Base-by-base conservation (phyloP, 2,888 invertebrate species). In the Nomada ferruginata region DNA sequence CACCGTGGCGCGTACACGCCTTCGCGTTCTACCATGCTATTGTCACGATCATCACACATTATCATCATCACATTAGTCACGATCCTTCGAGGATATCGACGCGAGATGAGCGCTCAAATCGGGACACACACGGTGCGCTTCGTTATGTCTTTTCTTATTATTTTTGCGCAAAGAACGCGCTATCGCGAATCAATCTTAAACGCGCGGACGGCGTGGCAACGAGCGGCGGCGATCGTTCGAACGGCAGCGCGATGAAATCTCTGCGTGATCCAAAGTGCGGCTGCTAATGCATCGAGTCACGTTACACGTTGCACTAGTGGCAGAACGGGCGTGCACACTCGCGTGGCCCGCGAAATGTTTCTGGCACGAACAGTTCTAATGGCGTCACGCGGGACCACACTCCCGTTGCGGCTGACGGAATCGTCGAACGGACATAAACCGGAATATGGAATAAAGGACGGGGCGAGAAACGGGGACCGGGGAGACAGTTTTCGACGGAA, bases 301-400 rank as follows among this genome's bases (percentile, higher is more conserved):
- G 71, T 86, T 76, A 71, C 76, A 55, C 52, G 72, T 59, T 66
- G 66, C 61, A 65, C 74, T 10, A 18, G 36, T n/a, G 15, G 73
- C 66, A 20, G 69, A 71, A 74, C 20, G 26, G 13, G 50, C 55
- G 59, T 11, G 55, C 57, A 52, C 57, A 36, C 61, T 83, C 69
- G 1, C 10, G 59, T 18, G 47, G n/a, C 2, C 18, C 11, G 68
- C 44, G 4, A 9, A 64, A 52, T 59, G 64, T 65, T 64, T 47
- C 63, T 42, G 23, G 42, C 53, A 20, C 53, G 66, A 80, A 66
- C 65, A 44, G 53, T 68, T 57, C 23, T 42, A 77, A 77, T 36
- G 59, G 57, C 52, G 36, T 42, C 65, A 10, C 63, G 44, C 52
- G 77, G 36, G 65, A 52, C 57, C 59, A 60, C 42, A 64, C 64